Percentiles rank a stretch among this genome's conserved stretches.
These are phyloP conservation scores for Aulostomus chinensis DNA, from an alignment of 2,797 vertebrate genomes.

Conservation along the genomic window DNA sequence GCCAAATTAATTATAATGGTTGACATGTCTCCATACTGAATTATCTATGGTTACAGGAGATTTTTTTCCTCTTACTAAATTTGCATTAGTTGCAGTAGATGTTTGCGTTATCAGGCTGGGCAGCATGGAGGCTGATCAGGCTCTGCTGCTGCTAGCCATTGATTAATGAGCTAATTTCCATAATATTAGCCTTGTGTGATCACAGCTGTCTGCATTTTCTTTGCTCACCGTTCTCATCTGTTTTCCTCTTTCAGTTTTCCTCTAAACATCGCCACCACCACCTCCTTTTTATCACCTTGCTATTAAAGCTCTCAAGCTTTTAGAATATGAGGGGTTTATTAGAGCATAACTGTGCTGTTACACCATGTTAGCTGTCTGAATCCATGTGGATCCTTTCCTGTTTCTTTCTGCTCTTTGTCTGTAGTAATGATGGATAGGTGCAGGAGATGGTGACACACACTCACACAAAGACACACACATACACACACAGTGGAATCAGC, in stretches of 20 bases:
- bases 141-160: slow-evolving; percentile 59
- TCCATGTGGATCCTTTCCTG: slow-evolving; percentile 24
- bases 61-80: slow-evolving; percentile 15
- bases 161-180: slow-evolving; percentile 80
- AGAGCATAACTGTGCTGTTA: slow-evolving; percentile 5
- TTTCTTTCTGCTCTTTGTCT: slow-evolving; percentile 58
- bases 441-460: slow-evolving; percentile 33
- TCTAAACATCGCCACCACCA: too few relatives aligned
- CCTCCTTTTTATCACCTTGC: slow-evolving; percentile 5
- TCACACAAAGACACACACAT: slow-evolving; percentile 31
- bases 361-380: slow-evolving; percentile 11
- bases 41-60: slow-evolving; percentile 21
- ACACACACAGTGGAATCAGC: slow-evolving; percentile 56
- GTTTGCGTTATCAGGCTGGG: slow-evolving; percentile 48
- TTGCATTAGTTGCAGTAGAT: slow-evolving; percentile 12
- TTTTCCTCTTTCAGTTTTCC: too few relatives aligned
- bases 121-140: slow-evolving; percentile 48
- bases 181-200: slow-evolving; percentile 73
- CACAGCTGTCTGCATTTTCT: slow-evolving; percentile 35
- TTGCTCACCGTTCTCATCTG: slow-evolving; percentile 13
- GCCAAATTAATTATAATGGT: slow-evolving; percentile 17
- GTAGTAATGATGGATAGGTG: slow-evolving; percentile 68
- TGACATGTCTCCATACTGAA: slow-evolving; percentile 30
- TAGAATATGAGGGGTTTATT: slow-evolving; percentile 18
- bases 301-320: slow-evolving; percentile 11